phyloP scores from a whole-genome alignment of 1,140 invertebrate genomes.

The Eueides isabella region DNA sequence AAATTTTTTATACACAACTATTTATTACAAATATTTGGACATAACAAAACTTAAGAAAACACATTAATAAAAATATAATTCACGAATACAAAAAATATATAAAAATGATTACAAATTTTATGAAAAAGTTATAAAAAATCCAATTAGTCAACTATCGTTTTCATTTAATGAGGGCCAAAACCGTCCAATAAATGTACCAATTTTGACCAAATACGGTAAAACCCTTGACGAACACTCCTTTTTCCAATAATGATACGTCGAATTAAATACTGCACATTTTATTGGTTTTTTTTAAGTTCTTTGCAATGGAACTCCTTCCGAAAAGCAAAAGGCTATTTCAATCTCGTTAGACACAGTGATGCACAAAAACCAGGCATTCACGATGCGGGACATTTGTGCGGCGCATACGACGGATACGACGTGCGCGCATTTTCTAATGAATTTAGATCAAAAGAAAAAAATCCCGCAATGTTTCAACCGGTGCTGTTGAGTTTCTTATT shows the following conservation, averaged over 20 bases:
- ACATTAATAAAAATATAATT: background rate
- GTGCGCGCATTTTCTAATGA: constrained; percentile 66
- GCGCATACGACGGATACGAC: constrained; percentile 54
- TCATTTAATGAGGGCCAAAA: constrained; percentile 18
- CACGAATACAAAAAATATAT: background rate
- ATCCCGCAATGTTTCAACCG: constrained; percentile 51
- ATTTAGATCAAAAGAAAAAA: constrained; percentile 69
- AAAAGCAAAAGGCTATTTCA: constrained; percentile 68
- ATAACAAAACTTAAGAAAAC: background rate
- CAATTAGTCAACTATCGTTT: constrained; percentile 4
- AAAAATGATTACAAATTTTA: background rate
- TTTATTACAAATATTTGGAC: background rate
- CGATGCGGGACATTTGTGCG: constrained; percentile 50
- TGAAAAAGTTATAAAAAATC: background rate
- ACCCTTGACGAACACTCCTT: constrained; percentile 10
- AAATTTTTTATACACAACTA: too few relatives aligned
- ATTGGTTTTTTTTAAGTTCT: constrained; percentile 22
- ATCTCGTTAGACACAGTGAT: constrained; percentile 70
- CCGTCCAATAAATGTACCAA: constrained; percentile 16
- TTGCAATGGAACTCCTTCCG: constrained; percentile 35
- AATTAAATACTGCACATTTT: constrained; percentile 27
- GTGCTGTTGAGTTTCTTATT: constrained; percentile 52
- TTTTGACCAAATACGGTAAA: constrained; percentile 26
- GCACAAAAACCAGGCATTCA: constrained; percentile 71
- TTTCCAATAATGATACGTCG: constrained; percentile 20